Evolutionary conservation across 2,888 invertebrate genomes (phyloP), one percentile per base, ranked within the genome.

Genomic region (Athripsodes cinereus): DNA sequence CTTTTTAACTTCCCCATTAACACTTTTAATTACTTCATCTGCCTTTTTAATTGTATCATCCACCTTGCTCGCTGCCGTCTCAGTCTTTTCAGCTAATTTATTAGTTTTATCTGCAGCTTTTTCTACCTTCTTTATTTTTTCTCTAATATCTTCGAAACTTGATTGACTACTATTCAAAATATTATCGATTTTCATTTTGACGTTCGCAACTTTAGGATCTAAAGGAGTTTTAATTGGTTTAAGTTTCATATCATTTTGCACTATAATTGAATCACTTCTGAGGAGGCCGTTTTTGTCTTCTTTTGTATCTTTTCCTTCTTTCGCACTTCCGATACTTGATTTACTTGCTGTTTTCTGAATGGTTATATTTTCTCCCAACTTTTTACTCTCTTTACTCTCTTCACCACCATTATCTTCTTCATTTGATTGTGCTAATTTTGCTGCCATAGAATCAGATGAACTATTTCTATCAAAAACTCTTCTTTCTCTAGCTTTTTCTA

Each of bases 401-500:
- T 52, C 55, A 50, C 54, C 48, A 59, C 56, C 54, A 21, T 55
- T 46, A 13, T 52, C 26, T 21, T 57, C 52, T 21, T 57, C 52
- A n/a, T 13, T 40, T 40, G 3, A 13, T 52, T 26, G 73, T 19
- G 73, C 73, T 68, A 74, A 74, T 48, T 69, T 72, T n/a, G 69
- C 67, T 53, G 78, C 65, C n/a, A 63, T 62, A 3, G 76, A 77
- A 57, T 79, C 79, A 66, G 71, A 76, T 3, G 79, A 79, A 63
- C 72, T 75, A 6, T 74, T 65, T 63, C 78, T 71, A 65, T 78
- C 79, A 56, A 79, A 74, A 53, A 76, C 74, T 49, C 72, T 74
- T 49, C 75, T 78, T 66, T 79, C 79, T 68, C 78, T 72, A 0
- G 79, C 79, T 53, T 78, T 79, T 68, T 78, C 79, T 50, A 79